These are phyloP conservation scores for Magallana angulata DNA, from an alignment of 1,140 invertebrate species.

Conservation along the genomic window DNA sequence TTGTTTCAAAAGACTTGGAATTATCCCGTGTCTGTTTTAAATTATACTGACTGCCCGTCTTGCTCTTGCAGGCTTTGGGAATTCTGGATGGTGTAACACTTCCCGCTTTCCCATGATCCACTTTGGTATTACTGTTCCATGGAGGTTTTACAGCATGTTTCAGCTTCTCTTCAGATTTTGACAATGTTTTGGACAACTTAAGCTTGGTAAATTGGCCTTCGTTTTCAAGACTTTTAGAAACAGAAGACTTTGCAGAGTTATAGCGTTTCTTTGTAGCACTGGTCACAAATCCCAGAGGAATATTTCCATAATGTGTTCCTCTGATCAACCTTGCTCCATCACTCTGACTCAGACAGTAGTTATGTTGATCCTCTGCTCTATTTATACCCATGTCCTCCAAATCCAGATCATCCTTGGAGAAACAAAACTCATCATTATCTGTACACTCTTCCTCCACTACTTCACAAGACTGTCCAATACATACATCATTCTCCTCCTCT, in stretches of 20 bases:
- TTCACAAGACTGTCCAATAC: background rate
- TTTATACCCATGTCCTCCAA: background rate
- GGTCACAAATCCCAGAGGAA: background rate
- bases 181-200: background rate
- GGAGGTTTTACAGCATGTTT: conserved; percentile 12
- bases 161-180: background rate
- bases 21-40: background rate
- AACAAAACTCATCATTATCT: background rate
- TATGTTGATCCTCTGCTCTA: background rate
- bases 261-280: background rate
- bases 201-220: background rate
- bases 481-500: background rate
- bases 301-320: background rate
- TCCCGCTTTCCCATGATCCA: background rate
- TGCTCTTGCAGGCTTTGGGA: background rate
- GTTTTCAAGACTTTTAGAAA: background rate
- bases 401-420: background rate
- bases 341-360: background rate
- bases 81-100: conserved; percentile 2
- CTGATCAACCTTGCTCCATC: background rate
- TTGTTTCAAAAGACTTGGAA: background rate
- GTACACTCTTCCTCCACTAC: background rate
- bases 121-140: conserved; percentile 12
- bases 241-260: background rate
- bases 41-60: background rate